phyloP scores from a whole-genome alignment of 2,113 vertebrate genomes.

The Nannospalax galili region DNA sequence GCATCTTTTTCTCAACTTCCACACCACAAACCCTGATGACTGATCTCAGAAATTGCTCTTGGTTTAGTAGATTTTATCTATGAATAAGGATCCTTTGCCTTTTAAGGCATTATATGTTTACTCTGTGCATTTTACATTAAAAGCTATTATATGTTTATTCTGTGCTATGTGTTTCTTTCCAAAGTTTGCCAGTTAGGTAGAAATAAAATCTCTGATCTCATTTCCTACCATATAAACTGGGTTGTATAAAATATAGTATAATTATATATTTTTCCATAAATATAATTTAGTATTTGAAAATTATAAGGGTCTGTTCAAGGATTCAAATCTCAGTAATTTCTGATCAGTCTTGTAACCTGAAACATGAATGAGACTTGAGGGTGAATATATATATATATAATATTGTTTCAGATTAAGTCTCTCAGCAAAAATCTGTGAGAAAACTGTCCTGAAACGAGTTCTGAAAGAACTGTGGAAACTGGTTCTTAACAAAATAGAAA shows the following conservation, averaged over 20 bases:
- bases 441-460: conserved; percentile 97
- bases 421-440: conserved; percentile 99
- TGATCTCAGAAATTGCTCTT: not conserved
- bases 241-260: not conserved
- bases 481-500: conserved; percentile 96
- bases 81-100: no score
- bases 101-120: not conserved
- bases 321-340: not conserved
- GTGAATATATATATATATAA: conserved; percentile 14
- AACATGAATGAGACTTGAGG: conserved; percentile 9
- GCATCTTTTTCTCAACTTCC: no score
- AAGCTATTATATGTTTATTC: not conserved
- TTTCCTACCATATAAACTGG: not conserved
- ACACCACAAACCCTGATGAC: not conserved
- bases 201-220: not conserved
- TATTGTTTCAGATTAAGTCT: conserved; percentile 92
- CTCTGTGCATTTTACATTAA: not conserved
- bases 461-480: conserved; percentile 98
- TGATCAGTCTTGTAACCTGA: not conserved
- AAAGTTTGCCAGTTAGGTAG: not conserved
- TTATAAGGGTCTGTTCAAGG: not conserved
- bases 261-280: not conserved
- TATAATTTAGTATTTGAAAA: conserved; percentile 13
- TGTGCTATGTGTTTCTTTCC: not conserved
- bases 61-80: no score